Base-by-base conservation (phyloP, 37 sponge, comb jelly and placozoan species). In the Amphimedon queenslandica region DNA sequence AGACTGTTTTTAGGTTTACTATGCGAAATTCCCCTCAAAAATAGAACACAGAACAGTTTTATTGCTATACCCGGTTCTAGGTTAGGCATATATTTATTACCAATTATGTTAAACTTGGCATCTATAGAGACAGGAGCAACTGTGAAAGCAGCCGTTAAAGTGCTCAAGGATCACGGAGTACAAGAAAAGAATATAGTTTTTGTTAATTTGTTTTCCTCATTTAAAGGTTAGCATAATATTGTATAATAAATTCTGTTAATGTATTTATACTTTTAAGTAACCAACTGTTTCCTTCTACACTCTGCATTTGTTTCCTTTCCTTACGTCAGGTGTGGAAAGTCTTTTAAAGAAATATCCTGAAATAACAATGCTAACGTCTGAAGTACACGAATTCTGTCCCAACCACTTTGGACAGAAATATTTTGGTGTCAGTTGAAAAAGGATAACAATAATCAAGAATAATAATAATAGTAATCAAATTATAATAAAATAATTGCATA, bases 41-140 rank as follows among this genome's bases (percentile, higher is more conserved):
- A 89, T 96, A 47, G 89, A 88, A 32, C 79, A 88, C 63, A 75
- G 93, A 43, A 84, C 85, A 58, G 86, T 96, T 0, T 70, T 92
- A 1, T 84, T 96, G n/a, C 86, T 96, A 42, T 78, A 83, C 41
- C 96, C 96, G 30, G 70, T 85, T 8, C 57, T 95, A 67, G 88
- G 95, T 94, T 60, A 58, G 81, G 47, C 42, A 37, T 20, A 39
- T 40, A 23, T 42, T 25, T n/a, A 23, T 24, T 25, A 28, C 72
- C 23, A 4, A 63, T 43, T 58, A 36, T n/a, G n/a, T n/a, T 37
- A 43, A 36, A 33, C 61, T 47, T 24, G 42, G 43, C 40, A 10
- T n/a, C 66, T 24, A 61, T 56, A 89, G 93, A 95, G 30, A 88
- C 86, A 37, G 96, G 96, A 3, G 85, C 82, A 13, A 95, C 96